Base-by-base conservation (phyloP, 1,140 invertebrate species). In the Drosophila mayri region DNA sequence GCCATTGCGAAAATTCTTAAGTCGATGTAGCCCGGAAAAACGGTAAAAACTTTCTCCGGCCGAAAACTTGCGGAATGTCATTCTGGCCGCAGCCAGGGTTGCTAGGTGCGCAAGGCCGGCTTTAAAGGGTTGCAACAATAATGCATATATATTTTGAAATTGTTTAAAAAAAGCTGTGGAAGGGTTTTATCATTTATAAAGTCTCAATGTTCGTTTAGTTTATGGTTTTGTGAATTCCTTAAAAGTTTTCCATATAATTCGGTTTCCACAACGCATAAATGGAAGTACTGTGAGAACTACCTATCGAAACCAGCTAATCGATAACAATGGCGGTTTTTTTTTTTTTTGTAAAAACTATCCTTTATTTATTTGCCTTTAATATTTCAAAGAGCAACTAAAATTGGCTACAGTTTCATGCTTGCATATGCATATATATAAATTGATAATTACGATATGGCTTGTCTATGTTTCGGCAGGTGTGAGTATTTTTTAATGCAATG, bases 401-500 rank as follows among this genome's bases (percentile, higher is more conserved):
- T 60, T 72, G 66, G 44, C 68, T 72, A 64, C 18, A 59, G 49
- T 57, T 70, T 37, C 10, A 49, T 58, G 50, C 37, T 58, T 28
- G 52, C 30, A 22, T 72, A 67, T 67, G 44, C 25, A 44, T 12
- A 25, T 61, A 41, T 68, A 72, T 60, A 72, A 72, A 72, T 60
- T 72, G 67, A 72, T 59, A 47, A 72, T 49, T 72, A 35, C 70
- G 67, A 72, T 72, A 72, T 72, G 70, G 70, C 30, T 71, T 67
- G 46, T 67, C 66, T 70, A 70, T 55, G 35, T 65, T 71, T 71
- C 64, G 67, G 67, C 66, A 72, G 52, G 66, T 72, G 66, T 72
- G 37, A 72, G 54, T 72, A 72, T 68, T 60, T 60, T 54, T 55
- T 55, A 38, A 61, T 60, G 72, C 61, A 52, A 64, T 57, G 54